Percentiles rank a stretch among this genome's conserved stretches.
phyloP scores from a whole-genome alignment of 2,888 invertebrate species.

The Tethea ocularis region DNA sequence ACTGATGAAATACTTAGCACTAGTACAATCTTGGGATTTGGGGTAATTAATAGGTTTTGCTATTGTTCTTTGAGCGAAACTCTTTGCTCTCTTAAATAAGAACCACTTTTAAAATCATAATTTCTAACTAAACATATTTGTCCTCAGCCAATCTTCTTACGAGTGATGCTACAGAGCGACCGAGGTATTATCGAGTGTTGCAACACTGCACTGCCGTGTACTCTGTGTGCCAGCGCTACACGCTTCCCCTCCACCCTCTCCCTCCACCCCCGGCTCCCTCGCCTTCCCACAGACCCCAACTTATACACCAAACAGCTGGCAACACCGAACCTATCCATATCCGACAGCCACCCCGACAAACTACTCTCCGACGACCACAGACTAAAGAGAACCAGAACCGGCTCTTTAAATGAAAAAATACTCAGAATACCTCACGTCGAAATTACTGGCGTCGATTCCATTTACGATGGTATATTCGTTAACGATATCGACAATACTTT shows the following conservation, averaged over 20 bases:
- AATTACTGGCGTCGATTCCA: conserved; percentile 78
- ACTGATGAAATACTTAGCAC: no score
- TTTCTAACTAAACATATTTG: conserved; percentile 16
- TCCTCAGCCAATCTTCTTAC: conserved; percentile 91
- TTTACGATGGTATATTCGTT: conserved; percentile 72
- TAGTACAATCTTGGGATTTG: no score
- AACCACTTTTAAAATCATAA: no score
- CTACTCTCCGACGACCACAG: conserved; percentile 41
- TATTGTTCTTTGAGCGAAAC: not conserved
- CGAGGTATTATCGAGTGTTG: conserved; percentile 90
- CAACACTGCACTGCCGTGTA: conserved; percentile 71
- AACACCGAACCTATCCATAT: conserved; percentile 17
- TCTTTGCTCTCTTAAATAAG: no score
- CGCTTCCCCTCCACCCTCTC: conserved; percentile 39
- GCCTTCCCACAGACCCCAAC: conserved; percentile 61
- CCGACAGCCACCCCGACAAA: conserved; percentile 36
- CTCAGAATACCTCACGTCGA: conserved; percentile 74
- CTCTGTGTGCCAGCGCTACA: conserved; percentile 56
- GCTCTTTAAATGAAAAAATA: conserved; percentile 65
- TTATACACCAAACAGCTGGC: conserved; percentile 42
- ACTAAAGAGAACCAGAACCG: conserved; percentile 55
- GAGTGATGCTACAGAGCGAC: conserved; percentile 87
- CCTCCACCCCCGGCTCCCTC: conserved; percentile 33
- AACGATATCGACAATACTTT: conserved; percentile 82
- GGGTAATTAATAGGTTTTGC: no score